phyloP scores from a whole-genome alignment of 2,113 vertebrate genomes.

The Heliornis fulica region DNA sequence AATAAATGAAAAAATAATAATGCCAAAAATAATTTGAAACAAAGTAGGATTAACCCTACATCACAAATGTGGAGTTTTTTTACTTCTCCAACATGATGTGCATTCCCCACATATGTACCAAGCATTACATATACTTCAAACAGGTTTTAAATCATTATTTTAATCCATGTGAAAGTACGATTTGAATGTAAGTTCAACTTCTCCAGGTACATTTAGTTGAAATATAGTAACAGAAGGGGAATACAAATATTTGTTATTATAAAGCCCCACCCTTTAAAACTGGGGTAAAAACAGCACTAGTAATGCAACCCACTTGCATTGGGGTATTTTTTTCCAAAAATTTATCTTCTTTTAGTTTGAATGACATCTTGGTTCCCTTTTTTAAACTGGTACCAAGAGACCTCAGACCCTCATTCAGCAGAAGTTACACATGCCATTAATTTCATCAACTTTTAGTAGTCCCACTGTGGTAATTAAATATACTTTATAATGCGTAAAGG shows the following conservation, averaged over 20 bases:
- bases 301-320: too few species aligned
- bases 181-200: not conserved
- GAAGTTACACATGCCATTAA: not conserved
- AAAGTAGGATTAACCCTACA: not conserved
- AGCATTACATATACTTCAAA: not conserved
- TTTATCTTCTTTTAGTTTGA: not conserved
- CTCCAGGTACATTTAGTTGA: not conserved
- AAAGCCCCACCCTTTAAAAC: not conserved
- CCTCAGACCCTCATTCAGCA: not conserved
- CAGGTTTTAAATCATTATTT: not conserved
- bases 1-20: not conserved
- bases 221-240: not conserved
- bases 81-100: not conserved
- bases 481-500: not conserved
- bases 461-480: not conserved
- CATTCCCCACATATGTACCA: not conserved
- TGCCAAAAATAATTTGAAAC: not conserved
- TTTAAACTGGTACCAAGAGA: not conserved
- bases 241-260: not conserved
- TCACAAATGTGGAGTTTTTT: not conserved
- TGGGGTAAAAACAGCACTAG: not conserved
- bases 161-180: not conserved
- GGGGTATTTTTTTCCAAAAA: too few species aligned
- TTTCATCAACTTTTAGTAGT: not conserved
- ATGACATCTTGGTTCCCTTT: not conserved